Evolutionary conservation across 2,888 invertebrate species (phyloP), one percentile per base, ranked within the genome.

Genomic region (Tortricodes alternella): DNA sequence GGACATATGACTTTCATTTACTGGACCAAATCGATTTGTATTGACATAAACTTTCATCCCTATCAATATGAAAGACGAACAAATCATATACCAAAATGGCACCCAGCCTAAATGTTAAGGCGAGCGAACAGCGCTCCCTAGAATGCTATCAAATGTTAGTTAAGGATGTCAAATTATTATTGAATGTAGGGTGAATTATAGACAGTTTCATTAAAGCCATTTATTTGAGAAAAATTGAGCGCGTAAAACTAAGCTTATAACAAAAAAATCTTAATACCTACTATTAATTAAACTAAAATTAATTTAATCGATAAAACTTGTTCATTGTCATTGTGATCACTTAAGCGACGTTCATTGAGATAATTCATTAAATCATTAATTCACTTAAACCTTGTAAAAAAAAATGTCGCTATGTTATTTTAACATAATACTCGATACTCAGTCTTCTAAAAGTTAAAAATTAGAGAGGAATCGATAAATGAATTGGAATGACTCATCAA

Each of bases 141-240:
- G n/a, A n/a, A n/a, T n/a, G n/a, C n/a, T n/a, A n/a, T n/a, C n/a
- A n/a, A n/a, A n/a, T n/a, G n/a, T n/a, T n/a, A n/a, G n/a, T n/a
- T n/a, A n/a, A n/a, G n/a, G n/a, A n/a, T n/a, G n/a, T n/a, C n/a
- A n/a, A n/a, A n/a, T n/a, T n/a, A n/a, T n/a, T n/a, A n/a, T n/a
- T n/a, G n/a, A n/a, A n/a, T n/a, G n/a, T n/a, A 9, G 8, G 15
- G 15, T 13, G n/a, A 15, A 35, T 34, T 7, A 15, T 57, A 39
- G 68, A 68, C 72, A 50, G 56, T 27, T 60, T 66, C 58, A 73
- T 80, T 80, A 78, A 88, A 86, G 87, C 85, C 73, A 82, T 84
- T 89, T 86, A 86, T 84, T 87, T 73, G 87, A 85, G 89, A 86
- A 86, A 77, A 85, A 87, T 88, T 89, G 87, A 88, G 88, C 87